Base-by-base conservation (phyloP, 2,113 vertebrate species). In the Gulo gulo region DNA sequence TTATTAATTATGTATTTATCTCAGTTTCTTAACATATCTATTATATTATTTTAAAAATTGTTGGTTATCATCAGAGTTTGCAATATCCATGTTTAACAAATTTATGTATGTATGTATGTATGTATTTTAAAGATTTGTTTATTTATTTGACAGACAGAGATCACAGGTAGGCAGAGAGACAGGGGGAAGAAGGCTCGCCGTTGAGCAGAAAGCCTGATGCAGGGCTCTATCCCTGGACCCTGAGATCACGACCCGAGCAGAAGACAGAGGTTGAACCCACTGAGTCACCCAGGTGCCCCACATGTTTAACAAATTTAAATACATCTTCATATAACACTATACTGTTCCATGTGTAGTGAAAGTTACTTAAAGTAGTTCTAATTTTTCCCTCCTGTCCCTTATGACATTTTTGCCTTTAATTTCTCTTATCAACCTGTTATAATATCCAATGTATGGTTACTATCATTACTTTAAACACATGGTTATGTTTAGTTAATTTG, bases 241-340 rank as follows among this genome's bases (percentile, higher is more conserved):
- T 14, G 47, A 14, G 13, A 50, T 50, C 47, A 50, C 0, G 47
- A 50, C 47, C 47, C 3, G 13, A 14, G 2, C 47, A 0, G 1
- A 50, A 50, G 47, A 3, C 13, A 50, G 47, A 50, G 47, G 13
- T 13, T 50, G 14, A 50, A 50, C 47, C 47, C 13, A 50, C 13
- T 50, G 47, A 50, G 47, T 13, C 12, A 50, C 47, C 47, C 47
- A 50, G 47, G 47, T 50, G 13, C 47, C 47, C 47, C 47, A 34
- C 8, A 63, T 24, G 23, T 59, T 59, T 59, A 24, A n/a, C 10
- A 7, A 36, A 24, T n/a, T 55, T 57, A 81, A 81, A 8, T 81
- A 20, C 18, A 4, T 81, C 52, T 81, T 81, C 21, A 81, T 24
- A 26, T 52, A 55, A 24, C 7, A 57, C 50, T 36, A 24, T 81